A percentile compares a stretch with the other conserved stretches of the same genome.
phyloP scores from a whole-genome alignment of 1,140 invertebrate genomes.

The Hyles euphorbiae region DNA sequence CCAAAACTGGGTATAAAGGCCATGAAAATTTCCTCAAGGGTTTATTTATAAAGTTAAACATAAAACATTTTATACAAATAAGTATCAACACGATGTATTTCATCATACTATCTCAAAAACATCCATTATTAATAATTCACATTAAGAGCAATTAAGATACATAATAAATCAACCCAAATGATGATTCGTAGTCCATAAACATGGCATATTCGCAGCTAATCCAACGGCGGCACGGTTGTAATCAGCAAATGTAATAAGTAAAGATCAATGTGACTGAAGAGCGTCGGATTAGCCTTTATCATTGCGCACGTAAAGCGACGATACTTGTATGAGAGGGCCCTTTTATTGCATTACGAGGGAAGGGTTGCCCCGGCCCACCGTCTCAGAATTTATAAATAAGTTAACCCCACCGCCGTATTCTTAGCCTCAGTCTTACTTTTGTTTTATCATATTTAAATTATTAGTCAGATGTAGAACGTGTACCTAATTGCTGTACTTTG shows the following conservation, averaged over 20 bases:
- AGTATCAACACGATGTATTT: no score
- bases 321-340: slow-evolving; percentile 72
- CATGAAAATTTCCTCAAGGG: no score
- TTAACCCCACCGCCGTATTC: slow-evolving; percentile 65
- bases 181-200: not conserved
- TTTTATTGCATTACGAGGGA: slow-evolving; percentile 73
- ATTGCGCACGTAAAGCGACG: slow-evolving; percentile 59
- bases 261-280: slow-evolving; percentile 35
- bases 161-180: not conserved
- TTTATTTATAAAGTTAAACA: no score
- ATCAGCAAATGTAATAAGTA: slow-evolving; percentile 33
- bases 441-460: slow-evolving; percentile 76
- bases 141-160: no score
- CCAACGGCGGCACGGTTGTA: not conserved
- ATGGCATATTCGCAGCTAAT: no score
- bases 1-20: no score
- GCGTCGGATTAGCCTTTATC: slow-evolving; percentile 66
- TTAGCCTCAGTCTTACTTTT: slow-evolving; percentile 61
- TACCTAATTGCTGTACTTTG: slow-evolving; percentile 75
- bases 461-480: slow-evolving; percentile 75
- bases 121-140: no score
- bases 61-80: no score
- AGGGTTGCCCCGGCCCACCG: slow-evolving; percentile 49
- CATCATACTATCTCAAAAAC: no score
- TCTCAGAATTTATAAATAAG: slow-evolving; percentile 73